Evolutionary conservation across 2,113 vertebrate species (phyloP).

Genomic region (Zosterops japonicus): DNA sequence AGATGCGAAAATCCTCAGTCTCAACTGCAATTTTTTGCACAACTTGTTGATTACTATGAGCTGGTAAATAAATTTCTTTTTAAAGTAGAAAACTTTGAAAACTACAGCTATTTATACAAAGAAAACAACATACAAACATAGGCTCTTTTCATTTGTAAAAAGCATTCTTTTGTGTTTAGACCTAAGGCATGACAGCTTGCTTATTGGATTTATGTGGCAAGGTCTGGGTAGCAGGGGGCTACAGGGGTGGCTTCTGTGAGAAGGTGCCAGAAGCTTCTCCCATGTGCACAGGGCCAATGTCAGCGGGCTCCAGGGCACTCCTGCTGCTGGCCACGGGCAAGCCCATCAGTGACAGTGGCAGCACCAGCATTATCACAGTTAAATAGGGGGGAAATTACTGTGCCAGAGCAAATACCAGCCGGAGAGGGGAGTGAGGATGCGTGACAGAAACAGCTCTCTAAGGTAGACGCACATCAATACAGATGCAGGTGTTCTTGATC

Average conservation of each 20-base stretch:
- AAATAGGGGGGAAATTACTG: background rate
- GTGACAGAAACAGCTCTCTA: background rate
- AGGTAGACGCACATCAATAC: background rate
- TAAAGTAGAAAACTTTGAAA: background rate
- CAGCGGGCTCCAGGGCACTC: background rate
- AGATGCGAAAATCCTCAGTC: background rate
- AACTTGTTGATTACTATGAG: background rate
- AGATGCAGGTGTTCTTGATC: background rate
- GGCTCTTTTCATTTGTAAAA: background rate
- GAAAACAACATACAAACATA: background rate
- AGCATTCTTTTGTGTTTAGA: background rate
- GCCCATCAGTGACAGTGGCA: background rate
- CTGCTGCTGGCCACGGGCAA: rapidly evolving
- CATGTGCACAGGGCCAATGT: background rate
- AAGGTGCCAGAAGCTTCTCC: background rate
- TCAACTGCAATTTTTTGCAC: background rate
- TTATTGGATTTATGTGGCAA: background rate
- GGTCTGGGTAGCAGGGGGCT: background rate
- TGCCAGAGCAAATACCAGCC: background rate
- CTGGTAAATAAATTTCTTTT: background rate
- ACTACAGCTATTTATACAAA: background rate
- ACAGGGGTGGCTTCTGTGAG: background rate
- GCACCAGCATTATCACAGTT: background rate
- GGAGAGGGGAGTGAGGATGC: background rate
- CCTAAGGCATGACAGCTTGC: background rate